A percentile compares a stretch with the other conserved stretches of the same genome.
These are phyloP conservation scores for Eupeodes luniger DNA, from an alignment of 2,888 invertebrate genomes.

Conservation along the genomic window DNA sequence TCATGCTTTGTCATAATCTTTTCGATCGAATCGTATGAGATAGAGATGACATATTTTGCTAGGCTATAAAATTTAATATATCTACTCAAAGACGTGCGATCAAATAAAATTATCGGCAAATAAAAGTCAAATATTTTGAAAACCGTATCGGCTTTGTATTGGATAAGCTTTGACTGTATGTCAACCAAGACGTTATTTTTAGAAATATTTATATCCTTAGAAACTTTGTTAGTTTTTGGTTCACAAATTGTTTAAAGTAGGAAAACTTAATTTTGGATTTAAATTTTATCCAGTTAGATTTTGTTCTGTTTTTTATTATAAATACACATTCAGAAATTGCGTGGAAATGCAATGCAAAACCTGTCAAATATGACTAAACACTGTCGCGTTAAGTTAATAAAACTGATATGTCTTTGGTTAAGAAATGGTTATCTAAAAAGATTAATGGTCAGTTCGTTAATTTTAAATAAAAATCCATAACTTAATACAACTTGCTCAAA, in stretches of 20 bases:
- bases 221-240: neutral
- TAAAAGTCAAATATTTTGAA: conserved; percentile 30
- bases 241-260: neutral
- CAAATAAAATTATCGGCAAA: neutral
- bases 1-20: conserved; percentile 51
- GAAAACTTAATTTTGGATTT: neutral
- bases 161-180: neutral
- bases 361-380: too few species aligned
- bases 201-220: neutral
- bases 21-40: conserved; percentile 21
- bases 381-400: too few species aligned
- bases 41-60: conserved; percentile 27
- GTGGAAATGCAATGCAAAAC: too few species aligned
- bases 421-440: too few species aligned
- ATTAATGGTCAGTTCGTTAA: too few species aligned
- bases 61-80: neutral
- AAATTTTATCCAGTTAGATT: neutral
- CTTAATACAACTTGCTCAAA: too few species aligned
- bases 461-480: too few species aligned
- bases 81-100: neutral
- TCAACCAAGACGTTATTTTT: too few species aligned
- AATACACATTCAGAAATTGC: too few species aligned
- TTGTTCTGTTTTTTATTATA: too few species aligned
- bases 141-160: neutral
- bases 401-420: too few species aligned